Base-by-base conservation (phyloP, 2,888 invertebrate species). In the Eucriotettix oculatus region DNA sequence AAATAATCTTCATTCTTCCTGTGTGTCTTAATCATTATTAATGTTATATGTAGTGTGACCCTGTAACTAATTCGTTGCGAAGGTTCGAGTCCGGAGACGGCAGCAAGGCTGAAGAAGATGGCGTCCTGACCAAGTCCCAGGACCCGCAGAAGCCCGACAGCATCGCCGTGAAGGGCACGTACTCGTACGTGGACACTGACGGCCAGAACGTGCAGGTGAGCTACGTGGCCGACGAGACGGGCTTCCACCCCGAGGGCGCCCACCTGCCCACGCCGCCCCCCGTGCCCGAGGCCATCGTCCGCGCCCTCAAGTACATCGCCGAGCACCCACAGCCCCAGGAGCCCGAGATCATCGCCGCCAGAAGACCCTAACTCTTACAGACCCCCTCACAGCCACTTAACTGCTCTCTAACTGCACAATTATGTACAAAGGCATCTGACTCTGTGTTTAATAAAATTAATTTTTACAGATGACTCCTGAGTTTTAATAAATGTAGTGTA, bases 1-100 rank as follows among this genome's bases (percentile, higher is more conserved):
- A 29, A 7, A 29, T 29, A 7, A 7, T 29, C 29, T 2, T 7
- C 29, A 29, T 29, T 29, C 29, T 29, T 29, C 29, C 29, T 29
- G 29, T 7, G 3, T 29, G 29, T 2, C 29, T 29, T 29, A 29
- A 29, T 5, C 29, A 29, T 29, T 29, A 29, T 29, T 29, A 29
- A 29, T 29, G 7, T 5, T 29, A 29, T 29, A 5, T 5, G 29
- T 29, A 7, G 29, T 5, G 29, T 29, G 42, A 42, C 43, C 16
- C 11, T 56, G 10, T 5, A 14, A 12, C 12, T 12, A 1, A 29
- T 5, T 48, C n/a, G 1, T 16, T 16, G 9, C 42, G 40, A 65
- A 83, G 83, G 64, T 77, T 73, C 66, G 79, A 83, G 70, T 81
- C 80, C 54, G 79, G 79, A 70, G 83, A 84, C 68, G 83, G 83